phyloP scores from a whole-genome alignment of 2,797 vertebrate genomes.

The Schizopygopsis pylzovi region DNA sequence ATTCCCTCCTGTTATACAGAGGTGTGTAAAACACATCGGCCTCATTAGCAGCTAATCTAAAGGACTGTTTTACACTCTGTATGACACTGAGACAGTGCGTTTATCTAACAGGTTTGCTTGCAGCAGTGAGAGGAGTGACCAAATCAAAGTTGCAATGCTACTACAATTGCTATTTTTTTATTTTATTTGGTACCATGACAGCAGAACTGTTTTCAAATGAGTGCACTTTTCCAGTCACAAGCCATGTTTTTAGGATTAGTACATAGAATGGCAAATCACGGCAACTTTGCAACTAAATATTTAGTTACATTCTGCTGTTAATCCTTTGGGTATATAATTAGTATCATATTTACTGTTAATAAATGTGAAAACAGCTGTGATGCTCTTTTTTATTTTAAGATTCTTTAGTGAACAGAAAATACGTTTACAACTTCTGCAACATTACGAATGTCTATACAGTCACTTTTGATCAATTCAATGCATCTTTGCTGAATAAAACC shows the following conservation, averaged over 20 bases:
- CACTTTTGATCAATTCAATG: not conserved
- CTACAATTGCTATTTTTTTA: not conserved
- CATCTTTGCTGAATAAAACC: not conserved
- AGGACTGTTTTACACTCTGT: slow-evolving; percentile 5
- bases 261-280: not conserved
- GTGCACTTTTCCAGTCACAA: not conserved
- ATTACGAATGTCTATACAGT: not conserved
- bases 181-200: not conserved
- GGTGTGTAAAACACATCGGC: not conserved
- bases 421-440: not conserved
- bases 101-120: not conserved
- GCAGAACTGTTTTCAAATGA: not conserved
- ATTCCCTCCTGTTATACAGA: not conserved
- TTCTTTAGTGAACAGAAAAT: not conserved
- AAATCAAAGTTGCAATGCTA: not conserved
- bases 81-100: not conserved
- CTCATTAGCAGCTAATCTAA: slow-evolving; percentile 20
- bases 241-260: not conserved
- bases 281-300: too few relatives aligned
- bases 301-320: too few relatives aligned
- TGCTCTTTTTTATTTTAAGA: not conserved
- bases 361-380: not conserved
- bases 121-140: not conserved
- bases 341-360: too few relatives aligned
- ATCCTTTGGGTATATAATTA: too few relatives aligned